Percentiles rank a stretch among this genome's conserved stretches.
phyloP scores from a whole-genome alignment of 2,888 invertebrate species.

The Acheta domesticus region DNA sequence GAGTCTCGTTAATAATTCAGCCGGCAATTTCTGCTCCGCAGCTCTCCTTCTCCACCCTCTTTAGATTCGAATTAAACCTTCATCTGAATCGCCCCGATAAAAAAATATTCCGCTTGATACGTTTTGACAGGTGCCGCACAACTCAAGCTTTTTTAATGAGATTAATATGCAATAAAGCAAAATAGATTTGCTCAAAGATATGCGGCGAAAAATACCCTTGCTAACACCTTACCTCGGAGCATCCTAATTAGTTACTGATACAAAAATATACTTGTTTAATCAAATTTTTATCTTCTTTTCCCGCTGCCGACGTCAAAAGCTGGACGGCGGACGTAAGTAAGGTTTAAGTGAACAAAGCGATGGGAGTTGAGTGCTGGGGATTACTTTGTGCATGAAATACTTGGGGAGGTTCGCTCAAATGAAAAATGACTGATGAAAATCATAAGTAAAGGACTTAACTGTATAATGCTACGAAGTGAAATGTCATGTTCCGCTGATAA shows the following conservation, averaged over 20 bases:
- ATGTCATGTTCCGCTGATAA: constrained; percentile 7
- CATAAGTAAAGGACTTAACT: constrained; percentile 8
- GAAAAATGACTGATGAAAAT: constrained; percentile 18
- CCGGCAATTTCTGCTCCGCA: constrained; percentile 19
- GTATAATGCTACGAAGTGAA: not conserved
- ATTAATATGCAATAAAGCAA: constrained; percentile 25
- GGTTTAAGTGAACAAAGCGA: constrained; percentile 3
- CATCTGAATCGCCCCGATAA: constrained; percentile 22
- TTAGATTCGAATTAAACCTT: constrained; percentile 27
- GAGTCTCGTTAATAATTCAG: constrained; percentile 21
- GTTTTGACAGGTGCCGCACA: constrained; percentile 24
- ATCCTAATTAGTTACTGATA: constrained; percentile 18
- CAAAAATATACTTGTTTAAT: constrained; percentile 18
- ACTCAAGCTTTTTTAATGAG: constrained; percentile 22
- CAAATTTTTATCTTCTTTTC: constrained; percentile 11
- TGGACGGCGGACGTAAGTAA: constrained; percentile 4
- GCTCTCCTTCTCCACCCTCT: constrained; percentile 21
- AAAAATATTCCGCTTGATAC: constrained; percentile 24
- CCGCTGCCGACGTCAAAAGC: not conserved
- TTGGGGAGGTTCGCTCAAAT: constrained; percentile 7
- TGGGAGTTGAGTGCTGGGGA: not conserved
- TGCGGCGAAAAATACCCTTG: constrained; percentile 1
- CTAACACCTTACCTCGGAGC: not conserved
- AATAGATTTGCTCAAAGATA: constrained; percentile 24
- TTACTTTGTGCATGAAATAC: constrained; percentile 1